Evolutionary conservation across 1,140 invertebrate genomes (phyloP), one percentile per base, ranked within the genome.

Genomic region (Cydia amplana): DNA sequence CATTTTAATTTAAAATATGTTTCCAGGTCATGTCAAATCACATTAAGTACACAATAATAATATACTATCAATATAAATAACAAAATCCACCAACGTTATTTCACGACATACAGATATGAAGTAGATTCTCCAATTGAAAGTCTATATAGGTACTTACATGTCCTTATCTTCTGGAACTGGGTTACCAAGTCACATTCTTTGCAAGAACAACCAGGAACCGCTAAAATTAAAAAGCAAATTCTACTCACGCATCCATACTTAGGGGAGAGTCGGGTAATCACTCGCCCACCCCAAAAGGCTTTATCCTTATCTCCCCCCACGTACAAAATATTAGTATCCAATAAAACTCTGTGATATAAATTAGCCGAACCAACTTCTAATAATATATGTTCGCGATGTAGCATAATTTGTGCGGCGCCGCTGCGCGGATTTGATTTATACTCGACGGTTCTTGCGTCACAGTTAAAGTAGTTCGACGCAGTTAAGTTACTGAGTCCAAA

Each of bases 331-430:
- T 65, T 65, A 28, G 25, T 32, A 32, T 36, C 32, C 65, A 18
- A 32, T 36, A 70, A 43, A 40, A 36, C 32, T 70, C 28, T 18
- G 16, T 10, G 28, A 70, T 36, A 70, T 70, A 70, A 36, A 70
- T 70, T 70, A 70, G 32, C 28, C 18, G n/a, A 20, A 40, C 25
- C 65, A 70, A 70, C 14, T 70, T 70, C 65, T 70, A 70, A 70
- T 70, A 70, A 70, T 70, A 70, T 70, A 70, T 70, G 65, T 70
- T 70, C 65, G 65, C 32, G 65, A 70, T 70, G 32, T 70, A 70
- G 65, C n/a, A 70, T 70, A 70, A 70, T 70, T 70, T 70, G 65
- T 70, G 65, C 65, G 65, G 65, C n/a, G 65, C 65, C 65, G 32
- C 28, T 70, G 28, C 32, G 28, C 32, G 28, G 65, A 70, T 32